A percentile compares a stretch with the other conserved stretches of the same genome.
These are phyloP conservation scores for Petrocephalus schoutedeni DNA, from an alignment of 2,797 vertebrate species.

Conservation along the genomic window DNA sequence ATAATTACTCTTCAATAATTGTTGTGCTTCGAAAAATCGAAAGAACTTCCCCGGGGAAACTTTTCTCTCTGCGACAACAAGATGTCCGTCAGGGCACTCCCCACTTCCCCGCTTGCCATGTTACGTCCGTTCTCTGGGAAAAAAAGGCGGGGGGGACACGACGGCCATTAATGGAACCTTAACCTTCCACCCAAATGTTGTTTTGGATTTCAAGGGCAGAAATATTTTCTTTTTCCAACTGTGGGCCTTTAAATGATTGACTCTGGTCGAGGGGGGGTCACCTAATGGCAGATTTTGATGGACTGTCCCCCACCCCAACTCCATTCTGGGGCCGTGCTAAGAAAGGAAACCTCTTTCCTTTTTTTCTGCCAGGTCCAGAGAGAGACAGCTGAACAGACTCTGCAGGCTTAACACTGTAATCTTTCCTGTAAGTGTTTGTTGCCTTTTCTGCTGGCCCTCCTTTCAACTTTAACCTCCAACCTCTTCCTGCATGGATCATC, in stretches of 20 bases:
- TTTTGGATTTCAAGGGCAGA: conserved; percentile 62
- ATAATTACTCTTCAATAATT: conserved; percentile 50
- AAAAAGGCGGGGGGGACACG: conserved; percentile 42
- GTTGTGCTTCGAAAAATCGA: conserved; percentile 45
- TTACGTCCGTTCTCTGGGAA: conserved; percentile 40
- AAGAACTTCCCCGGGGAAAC: conserved; percentile 53
- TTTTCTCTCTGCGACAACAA: conserved; percentile 46
- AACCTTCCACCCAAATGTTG: conserved; percentile 65
- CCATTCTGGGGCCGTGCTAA: conserved; percentile 53
- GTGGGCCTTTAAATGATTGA: conserved; percentile 49
- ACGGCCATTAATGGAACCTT: conserved; percentile 64
- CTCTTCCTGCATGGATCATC: conserved; percentile 74
- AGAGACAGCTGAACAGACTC: conserved; percentile 67
- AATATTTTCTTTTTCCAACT: conserved; percentile 60
- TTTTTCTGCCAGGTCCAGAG: conserved; percentile 3
- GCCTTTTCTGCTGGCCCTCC: conserved; percentile 78
- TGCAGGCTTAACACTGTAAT: conserved; percentile 76
- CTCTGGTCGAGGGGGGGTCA: conserved; percentile 54
- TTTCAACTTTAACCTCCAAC: conserved; percentile 89
- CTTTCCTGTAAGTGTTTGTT: conserved; percentile 70
- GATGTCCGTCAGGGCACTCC: conserved; percentile 57
- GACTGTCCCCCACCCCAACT: conserved; percentile 61
- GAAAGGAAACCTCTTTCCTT: conserved; percentile 49
- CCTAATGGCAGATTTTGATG: conserved; percentile 62
- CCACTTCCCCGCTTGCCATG: conserved; percentile 10